Evolutionary conservation across 2,888 invertebrate genomes (phyloP), one percentile per base, ranked within the genome.

Genomic region (Agriotes lineatus): DNA sequence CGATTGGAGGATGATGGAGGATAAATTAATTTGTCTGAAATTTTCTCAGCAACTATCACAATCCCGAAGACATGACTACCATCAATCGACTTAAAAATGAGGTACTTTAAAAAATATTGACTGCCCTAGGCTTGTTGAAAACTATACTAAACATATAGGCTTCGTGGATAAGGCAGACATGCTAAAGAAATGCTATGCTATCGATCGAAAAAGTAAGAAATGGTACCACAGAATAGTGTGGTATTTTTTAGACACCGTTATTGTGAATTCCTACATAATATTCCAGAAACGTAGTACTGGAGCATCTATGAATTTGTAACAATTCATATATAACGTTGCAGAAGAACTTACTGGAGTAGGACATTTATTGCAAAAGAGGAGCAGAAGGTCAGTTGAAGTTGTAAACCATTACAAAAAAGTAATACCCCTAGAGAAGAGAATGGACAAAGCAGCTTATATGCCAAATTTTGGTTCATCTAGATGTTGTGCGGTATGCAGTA

Each of bases 361-460:
- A 9, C 14, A 7, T 5, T 9, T 7, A 48, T 3, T 9, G 1
- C 5, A 12, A 14, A 12, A 22, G 22, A 37, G 22, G n/a, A 37
- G 37, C 2, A 1, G 42, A 42, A 50, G 7, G n/a, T 35, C 25
- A 18, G 18, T 14, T 5, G 16, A 45, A 19, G 22, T 33, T 1
- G 39, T 45, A 45, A 70, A 70, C 42, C 58, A 48, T 30, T 71
- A 45, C 54, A 73, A 72, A 58, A 48, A 35, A 14, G 20, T 62
- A 4, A 52, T 67, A 50, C 67, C 74, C 12, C 19, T 30, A 9
- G 71, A 66, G 52, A 67, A 58, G 42, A 16, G 71, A 48, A 33
- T 50, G 12, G 69, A 74, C 16, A 19, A 70, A 67, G 56, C 59
- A 14, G 50, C 45, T 9, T 72, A 76, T 65, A 60, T 70, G 61